Conservation (phyloP, 2,113 vertebrate genomes). For the Salvelinus namaycush region DNA sequence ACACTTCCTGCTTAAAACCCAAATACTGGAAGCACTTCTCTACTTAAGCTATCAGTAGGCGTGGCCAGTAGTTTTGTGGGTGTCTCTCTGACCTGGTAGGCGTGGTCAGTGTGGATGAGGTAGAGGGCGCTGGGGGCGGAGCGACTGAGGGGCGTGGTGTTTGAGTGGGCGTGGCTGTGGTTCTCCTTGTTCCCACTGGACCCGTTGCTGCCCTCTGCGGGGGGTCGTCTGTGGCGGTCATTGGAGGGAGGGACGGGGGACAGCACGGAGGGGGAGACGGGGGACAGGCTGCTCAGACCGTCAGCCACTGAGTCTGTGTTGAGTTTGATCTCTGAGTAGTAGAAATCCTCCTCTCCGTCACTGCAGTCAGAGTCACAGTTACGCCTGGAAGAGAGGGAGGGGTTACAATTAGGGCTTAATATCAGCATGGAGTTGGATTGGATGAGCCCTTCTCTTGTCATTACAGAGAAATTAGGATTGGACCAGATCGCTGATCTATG, state of each 20-base stretch:
- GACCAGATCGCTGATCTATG: too few species aligned
- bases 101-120: conserved; percentile 95
- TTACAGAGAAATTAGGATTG: too few species aligned
- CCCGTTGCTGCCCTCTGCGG: conserved; percentile 67
- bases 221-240: conserved; percentile 49
- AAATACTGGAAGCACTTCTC: too few species aligned
- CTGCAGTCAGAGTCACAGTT: conserved; percentile 95
- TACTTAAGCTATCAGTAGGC: too few species aligned
- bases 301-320: conserved; percentile 92
- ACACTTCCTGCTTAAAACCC: too few species aligned
- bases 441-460: too few species aligned
- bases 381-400: conserved; percentile 70
- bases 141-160: conserved; percentile 88
- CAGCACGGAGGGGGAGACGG: conserved; percentile 83
- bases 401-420: too few species aligned
- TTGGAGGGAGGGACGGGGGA: conserved; percentile 72
- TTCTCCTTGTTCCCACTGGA: conserved; percentile 73
- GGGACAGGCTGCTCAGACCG: conserved; percentile 86
- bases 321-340: conserved; percentile 98
- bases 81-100: conserved; percentile 82
- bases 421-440: too few species aligned
- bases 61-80: neutral
- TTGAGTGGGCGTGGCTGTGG: conserved; percentile 48
- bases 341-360: conserved; percentile 98
- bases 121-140: conserved; percentile 97